Evolutionary conservation across 2,888 invertebrate genomes (phyloP).

Genomic region (Pristionchus japonicus): DNA sequence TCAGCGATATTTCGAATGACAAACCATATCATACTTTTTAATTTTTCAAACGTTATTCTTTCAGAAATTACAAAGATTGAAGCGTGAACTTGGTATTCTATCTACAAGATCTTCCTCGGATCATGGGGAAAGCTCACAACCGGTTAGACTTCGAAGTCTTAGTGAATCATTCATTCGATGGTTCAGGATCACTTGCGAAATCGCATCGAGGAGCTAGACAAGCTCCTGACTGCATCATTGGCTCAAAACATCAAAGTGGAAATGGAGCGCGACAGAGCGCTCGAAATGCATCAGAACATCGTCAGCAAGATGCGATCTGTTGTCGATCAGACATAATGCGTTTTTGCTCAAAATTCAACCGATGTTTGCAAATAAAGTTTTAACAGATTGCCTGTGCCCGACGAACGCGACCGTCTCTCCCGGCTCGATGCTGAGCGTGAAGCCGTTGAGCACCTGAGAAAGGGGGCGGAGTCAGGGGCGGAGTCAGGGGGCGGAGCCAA

Average conservation of each 20-base stretch:
- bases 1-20: no score
- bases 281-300: not conserved
- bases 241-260: not conserved
- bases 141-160: no score
- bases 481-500: no score
- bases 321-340: not conserved
- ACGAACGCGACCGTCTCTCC: constrained; percentile 76
- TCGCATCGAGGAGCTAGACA: not conserved
- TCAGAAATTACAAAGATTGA: no score
- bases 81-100: no score
- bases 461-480: not conserved
- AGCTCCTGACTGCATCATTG: not conserved
- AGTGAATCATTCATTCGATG: no score
- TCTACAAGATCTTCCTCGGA: no score
- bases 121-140: no score
- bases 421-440: constrained; percentile 74
- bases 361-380: not conserved
- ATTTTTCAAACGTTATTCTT: no score
- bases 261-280: not conserved
- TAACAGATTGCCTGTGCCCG: constrained; percentile 80
- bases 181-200: not conserved
- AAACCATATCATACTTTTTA: no score
- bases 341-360: no score
- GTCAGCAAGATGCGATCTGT: not conserved
- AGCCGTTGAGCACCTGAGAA: constrained; percentile 72